Base-by-base conservation (phyloP, 2,888 invertebrate species). In the Bursaphelenchus okinawaensis region DNA sequence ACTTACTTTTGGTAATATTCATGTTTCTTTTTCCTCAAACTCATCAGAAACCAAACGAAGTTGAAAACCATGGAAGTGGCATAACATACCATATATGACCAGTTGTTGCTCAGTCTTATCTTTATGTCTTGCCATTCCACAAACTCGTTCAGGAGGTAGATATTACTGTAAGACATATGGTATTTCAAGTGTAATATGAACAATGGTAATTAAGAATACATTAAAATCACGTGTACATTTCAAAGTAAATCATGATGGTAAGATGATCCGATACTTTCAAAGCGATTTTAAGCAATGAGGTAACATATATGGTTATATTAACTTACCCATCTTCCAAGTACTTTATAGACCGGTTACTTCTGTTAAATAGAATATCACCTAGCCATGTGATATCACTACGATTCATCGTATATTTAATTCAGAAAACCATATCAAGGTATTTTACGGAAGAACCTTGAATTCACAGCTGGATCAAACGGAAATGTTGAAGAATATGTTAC, bases 321-420 rank as follows among this genome's bases (percentile, higher is more conserved):
- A 7, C 65, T 55, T 52, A 75, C 73, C 73, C 73, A 28, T 73
- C 58, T 12, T 65, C 66, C 19, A 59, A 52, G 61, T 75, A 69
- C 55, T 65, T 61, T 22, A 75, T 59, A 12, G 66, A 63, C 19
- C 75, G 70, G 57, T 73, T 73, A 23, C 26, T 52, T 16, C 75
- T 66, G 19, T 67, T 58, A 59, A 75, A 73, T 19, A 73, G 52
- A 24, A 75, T 26, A 55, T 73, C 75, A 24, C 62, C 62, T 16
- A 60, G 12, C 62, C 62, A 60, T 12, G 24, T 26, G 23, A 26
- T 54, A 19, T 24, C 3, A 54, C 19, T 19, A 54, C 3, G 19
- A 54, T 26, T 54, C 54, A 54, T 54, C 23, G 6, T n/a, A n/a
- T n/a, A n/a, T n/a, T n/a, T n/a, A n/a, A n/a, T n/a, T n/a, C n/a